A percentile compares a stretch with the other conserved stretches of the same genome.
Evolutionary conservation across 2,113 vertebrate species (phyloP).

Genomic region (Hiodon tergisus): DNA sequence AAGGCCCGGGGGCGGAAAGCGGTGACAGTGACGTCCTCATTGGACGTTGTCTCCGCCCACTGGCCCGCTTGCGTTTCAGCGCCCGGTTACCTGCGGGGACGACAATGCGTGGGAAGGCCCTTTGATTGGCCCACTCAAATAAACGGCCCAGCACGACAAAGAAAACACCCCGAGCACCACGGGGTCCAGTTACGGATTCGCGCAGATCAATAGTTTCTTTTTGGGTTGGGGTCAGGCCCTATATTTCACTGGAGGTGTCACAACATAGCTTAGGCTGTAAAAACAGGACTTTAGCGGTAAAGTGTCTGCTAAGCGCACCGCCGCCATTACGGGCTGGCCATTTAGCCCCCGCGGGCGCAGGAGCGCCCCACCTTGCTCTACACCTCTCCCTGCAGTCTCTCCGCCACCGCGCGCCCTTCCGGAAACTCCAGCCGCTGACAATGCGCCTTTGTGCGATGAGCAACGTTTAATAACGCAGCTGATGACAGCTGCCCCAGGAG

Average conservation of each 20-base stretch:
- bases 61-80: slow-evolving; percentile 33
- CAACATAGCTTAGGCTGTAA: slow-evolving; percentile 26
- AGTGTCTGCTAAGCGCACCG: background rate
- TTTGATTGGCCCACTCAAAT: slow-evolving; percentile 32
- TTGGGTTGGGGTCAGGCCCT: background rate
- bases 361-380: background rate
- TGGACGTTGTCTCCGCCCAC: slow-evolving; percentile 30
- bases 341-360: background rate
- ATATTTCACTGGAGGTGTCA: slow-evolving; percentile 35
- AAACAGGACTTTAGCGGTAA: background rate
- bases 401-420: slow-evolving; percentile 29
- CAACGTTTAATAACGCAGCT: slow-evolving; percentile 55
- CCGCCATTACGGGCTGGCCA: too few relatives aligned
- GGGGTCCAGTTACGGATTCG: slow-evolving; percentile 39
- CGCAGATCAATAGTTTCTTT: slow-evolving; percentile 9
- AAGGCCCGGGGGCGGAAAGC: slow-evolving; percentile 27
- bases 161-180: slow-evolving; percentile 36
- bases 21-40: slow-evolving; percentile 26
- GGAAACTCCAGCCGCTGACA: slow-evolving; percentile 31
- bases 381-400: background rate
- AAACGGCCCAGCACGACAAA: slow-evolving; percentile 23
- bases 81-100: slow-evolving; percentile 19
- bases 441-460: slow-evolving; percentile 25
- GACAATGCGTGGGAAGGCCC: slow-evolving; percentile 11
- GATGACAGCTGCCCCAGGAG: slow-evolving; percentile 53